Evolutionary conservation across 2,888 invertebrate species (phyloP).

Genomic region (Polymixis lichenea): DNA sequence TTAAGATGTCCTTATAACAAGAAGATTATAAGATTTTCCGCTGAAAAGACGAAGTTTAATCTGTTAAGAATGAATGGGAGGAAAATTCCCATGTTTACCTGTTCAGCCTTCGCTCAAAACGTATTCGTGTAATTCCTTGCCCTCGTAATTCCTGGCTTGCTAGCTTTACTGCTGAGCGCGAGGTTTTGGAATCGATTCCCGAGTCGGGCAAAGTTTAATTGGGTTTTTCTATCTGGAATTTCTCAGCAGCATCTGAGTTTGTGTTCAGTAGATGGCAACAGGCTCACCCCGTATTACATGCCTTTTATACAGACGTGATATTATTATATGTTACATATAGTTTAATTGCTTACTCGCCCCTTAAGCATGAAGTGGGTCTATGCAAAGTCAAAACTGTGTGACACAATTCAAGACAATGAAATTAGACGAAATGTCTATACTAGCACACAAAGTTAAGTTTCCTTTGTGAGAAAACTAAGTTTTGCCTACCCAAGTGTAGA

Average conservation of each 20-base stretch:
- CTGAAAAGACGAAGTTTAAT: slow-evolving; percentile 1
- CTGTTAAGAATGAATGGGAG: background rate
- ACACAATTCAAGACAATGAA: slow-evolving; percentile 17
- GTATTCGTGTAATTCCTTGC: too few relatives aligned
- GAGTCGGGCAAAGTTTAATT: background rate
- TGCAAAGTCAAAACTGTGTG: slow-evolving; percentile 15
- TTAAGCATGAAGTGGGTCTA: slow-evolving; percentile 4
- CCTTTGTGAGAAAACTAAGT: slow-evolving; percentile 41
- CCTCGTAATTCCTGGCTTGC: background rate
- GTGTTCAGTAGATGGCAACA: background rate
- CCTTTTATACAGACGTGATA: background rate
- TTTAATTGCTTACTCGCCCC: background rate
- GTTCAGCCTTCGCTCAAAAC: background rate
- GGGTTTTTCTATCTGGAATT: too few relatives aligned
- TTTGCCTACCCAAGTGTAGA: slow-evolving; percentile 13
- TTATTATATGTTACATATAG: background rate
- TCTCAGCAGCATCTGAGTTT: too few relatives aligned
- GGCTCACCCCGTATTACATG: background rate
- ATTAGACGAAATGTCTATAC: slow-evolving; percentile 19
- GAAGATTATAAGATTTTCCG: background rate
- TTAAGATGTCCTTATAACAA: background rate
- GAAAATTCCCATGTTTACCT: background rate
- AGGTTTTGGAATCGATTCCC: background rate
- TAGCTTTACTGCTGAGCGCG: background rate
- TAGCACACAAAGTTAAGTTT: slow-evolving; percentile 22